Evolutionary conservation across 2,113 vertebrate genomes (phyloP).

Genomic region (Martes martes): DNA sequence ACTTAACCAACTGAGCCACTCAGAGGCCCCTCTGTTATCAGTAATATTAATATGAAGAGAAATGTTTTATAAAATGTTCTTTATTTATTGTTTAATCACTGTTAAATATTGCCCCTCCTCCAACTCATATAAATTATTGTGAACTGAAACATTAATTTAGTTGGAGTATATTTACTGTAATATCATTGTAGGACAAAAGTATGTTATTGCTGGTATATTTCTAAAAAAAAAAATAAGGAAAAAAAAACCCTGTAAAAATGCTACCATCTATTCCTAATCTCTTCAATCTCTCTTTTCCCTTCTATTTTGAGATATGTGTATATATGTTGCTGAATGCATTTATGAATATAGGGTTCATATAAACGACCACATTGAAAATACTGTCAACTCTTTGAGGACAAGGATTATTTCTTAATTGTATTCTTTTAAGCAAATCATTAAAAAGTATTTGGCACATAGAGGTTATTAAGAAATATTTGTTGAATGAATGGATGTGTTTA

Average conservation of each 20-base stretch:
- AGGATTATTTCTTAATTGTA: neutral
- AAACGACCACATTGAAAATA: neutral
- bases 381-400: neutral
- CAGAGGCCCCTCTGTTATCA: neutral
- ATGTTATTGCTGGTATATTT: neutral
- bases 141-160: neutral
- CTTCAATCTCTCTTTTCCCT: neutral
- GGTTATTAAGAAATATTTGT: neutral
- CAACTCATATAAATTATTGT: neutral
- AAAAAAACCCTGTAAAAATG: neutral
- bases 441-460: neutral
- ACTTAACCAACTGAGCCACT: neutral
- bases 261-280: neutral
- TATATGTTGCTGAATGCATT: neutral
- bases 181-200: neutral
- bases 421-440: neutral
- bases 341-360: neutral
- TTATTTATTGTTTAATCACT: neutral
- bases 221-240: neutral
- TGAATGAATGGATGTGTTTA: neutral
- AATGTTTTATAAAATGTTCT: neutral
- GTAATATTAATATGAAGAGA: too few species aligned
- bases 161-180: neutral
- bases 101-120: neutral
- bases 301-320: neutral